Evolutionary conservation across 2,888 invertebrate species (phyloP), one percentile per base, ranked within the genome.

Genomic region (Sericinus montela): DNA sequence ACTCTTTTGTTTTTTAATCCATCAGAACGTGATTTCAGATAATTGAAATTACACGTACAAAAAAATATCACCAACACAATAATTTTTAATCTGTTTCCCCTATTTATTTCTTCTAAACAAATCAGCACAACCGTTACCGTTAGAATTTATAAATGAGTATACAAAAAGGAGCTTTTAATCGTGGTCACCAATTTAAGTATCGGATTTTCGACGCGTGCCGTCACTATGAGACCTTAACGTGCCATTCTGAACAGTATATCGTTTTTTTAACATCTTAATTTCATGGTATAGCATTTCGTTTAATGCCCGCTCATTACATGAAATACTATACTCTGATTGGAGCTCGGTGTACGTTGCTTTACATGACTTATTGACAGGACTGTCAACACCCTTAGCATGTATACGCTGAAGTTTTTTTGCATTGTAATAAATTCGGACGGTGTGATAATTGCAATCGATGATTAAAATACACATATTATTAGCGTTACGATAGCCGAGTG

Each of bases 161-260:
- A 41, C 29, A 43, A 48, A 13, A 23, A 48, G 28, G 30, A 13
- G 10, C 29, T 23, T 43, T 6, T 29, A 45, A 49, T 7, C 15
- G 23, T 15, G 44, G 49, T 52, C 52, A 52, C 50, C 51, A 65
- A 68, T 68, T 67, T 65, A 51, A 58, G 57, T 65, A 60, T 67
- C 63, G 46, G 44, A 58, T 67, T 59, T 42, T 57, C 51, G 62
- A 52, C 65, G 62, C 65, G 66, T 60, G 67, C 58, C 61, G 54
- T 49, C 52, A 50, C 48, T 36, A 42, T 14, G 25, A 48, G 48
- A 52, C 44, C 52, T 43, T 43, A 42, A 48, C 48, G 58, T 52
- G 43, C 45, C 19, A 34, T 43, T 48, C 38, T 49, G 39, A 16
- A 30, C 39, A 28, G 34, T 49, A 44, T 49, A 49, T 50, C 45